Evolutionary conservation across 1,140 invertebrate genomes (phyloP), one percentile per base, ranked within the genome.

Genomic region (Drosophila saltans): DNA sequence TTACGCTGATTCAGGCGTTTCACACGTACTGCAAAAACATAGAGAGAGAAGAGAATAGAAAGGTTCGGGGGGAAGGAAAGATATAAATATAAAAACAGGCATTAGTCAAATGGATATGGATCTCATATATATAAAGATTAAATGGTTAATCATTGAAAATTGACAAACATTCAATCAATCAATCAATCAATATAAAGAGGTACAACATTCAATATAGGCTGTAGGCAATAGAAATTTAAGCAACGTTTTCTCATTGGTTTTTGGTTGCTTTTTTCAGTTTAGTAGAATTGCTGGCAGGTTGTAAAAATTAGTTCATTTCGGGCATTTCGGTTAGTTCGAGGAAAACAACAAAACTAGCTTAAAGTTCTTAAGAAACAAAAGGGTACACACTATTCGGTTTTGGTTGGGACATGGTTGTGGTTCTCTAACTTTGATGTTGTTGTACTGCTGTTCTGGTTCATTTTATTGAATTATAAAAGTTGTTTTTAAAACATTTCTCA

Each of bases 1-100:
- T 92, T 92, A 91, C 92, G 91, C 85, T 92, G 91, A 78, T 89
- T 92, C 56, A 92, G 91, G 78, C 92, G 92, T 66, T 92, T 91
- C 76, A 91, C 90, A 81, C 92, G 92, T 92, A 92, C 92, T 92
- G 92, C 9, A 92, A 91, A 78, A 69, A 89, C 75, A 85, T 52
- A 78, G 59, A 78, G 65, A 81, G 28, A 83, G 33, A 57, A 76
- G 21, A 81, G 70, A 81, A 55, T 64, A 68, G 59, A 67, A 52
- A 66, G 60, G 36, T 58, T 48, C 55, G 28, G 68, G 72, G 24
- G 43, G 36, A 55, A 33, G 21, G 69, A 66, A 63, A 72, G 78
- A 78, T 73, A 78, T 77, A 91, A 82, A 77, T 74, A 3, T 30
- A 7, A 36, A 89, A 63, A 85, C 74, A 75, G 63, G 78, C 75